Percentiles rank a stretch among this genome's conserved stretches.
Evolutionary conservation across 2,113 vertebrate genomes (phyloP).

Genomic region (Triplophysa rosa): DNA sequence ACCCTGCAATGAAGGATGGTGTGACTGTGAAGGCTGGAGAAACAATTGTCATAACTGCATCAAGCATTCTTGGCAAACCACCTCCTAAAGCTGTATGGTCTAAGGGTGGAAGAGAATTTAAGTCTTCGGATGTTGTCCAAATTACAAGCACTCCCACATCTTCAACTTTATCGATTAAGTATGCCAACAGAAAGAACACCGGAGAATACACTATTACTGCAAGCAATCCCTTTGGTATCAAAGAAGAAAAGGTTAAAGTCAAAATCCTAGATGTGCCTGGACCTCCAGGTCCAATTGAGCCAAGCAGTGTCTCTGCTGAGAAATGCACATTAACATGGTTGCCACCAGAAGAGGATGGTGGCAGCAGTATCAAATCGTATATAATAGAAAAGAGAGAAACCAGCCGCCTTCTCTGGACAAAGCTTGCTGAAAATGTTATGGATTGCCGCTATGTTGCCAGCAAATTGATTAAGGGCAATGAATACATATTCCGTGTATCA

Average conservation of each 20-base stretch:
- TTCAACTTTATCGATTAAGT: constrained; percentile 88
- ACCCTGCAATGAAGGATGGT: constrained; percentile 92
- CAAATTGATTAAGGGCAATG: constrained; percentile 97
- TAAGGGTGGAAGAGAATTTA: constrained; percentile 92
- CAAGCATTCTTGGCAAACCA: constrained; percentile 93
- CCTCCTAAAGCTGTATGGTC: constrained; percentile 93
- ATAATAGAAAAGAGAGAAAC: constrained; percentile 97
- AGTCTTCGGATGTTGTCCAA: constrained; percentile 86
- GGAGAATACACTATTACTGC: constrained; percentile 95
- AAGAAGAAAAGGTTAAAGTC: constrained; percentile 89
- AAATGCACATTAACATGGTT: constrained; percentile 96
- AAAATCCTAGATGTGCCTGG: constrained; percentile 95
- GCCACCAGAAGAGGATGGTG: constrained; percentile 94
- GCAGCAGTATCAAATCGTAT: constrained; percentile 90
- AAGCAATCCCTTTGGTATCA: constrained; percentile 96
- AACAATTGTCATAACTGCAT: constrained; percentile 87
- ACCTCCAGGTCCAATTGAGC: constrained; percentile 91
- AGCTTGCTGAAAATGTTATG: constrained; percentile 89
- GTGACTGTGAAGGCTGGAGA: constrained; percentile 91
- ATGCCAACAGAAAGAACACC: constrained; percentile 92
- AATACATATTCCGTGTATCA: constrained; percentile 95
- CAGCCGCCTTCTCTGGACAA: constrained; percentile 94
- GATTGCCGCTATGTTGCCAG: constrained; percentile 86
- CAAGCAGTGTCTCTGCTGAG: constrained; percentile 91
- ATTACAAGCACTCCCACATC: constrained; percentile 88